A percentile compares a stretch with the other conserved stretches of the same genome.
These are phyloP conservation scores for Cygnus atratus DNA, from an alignment of 2,113 vertebrate species.

Conservation along the genomic window DNA sequence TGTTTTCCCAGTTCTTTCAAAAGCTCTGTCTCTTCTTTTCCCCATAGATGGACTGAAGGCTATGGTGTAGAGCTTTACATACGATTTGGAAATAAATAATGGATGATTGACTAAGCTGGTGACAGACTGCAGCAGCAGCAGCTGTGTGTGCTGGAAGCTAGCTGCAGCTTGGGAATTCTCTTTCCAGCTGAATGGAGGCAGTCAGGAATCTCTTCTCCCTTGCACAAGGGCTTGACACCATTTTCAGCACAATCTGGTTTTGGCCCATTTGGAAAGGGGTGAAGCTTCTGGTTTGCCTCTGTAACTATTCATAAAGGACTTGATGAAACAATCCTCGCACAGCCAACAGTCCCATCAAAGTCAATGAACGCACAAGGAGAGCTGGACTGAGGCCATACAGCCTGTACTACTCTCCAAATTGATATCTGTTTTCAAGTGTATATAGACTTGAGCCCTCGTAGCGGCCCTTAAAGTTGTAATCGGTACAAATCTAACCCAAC, in stretches of 20 bases:
- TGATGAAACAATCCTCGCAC: not conserved
- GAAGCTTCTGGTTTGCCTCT: not conserved
- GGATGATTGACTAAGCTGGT: slow-evolving; percentile 46
- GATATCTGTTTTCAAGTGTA: not conserved
- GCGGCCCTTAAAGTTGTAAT: not conserved
- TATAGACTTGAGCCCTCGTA: not conserved
- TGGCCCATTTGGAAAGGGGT: not conserved
- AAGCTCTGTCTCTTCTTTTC: slow-evolving; percentile 6
- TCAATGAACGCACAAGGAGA: not conserved
- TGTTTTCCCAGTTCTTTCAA: not conserved
- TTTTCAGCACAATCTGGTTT: not conserved
- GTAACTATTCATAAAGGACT: not conserved
- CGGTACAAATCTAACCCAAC: not conserved
- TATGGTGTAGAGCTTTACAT: slow-evolving; percentile 3
- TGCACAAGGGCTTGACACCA: not conserved
- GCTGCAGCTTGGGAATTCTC: slow-evolving; percentile 7
- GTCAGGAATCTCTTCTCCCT: not conserved
- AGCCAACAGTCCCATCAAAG: not conserved
- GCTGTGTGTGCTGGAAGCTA: slow-evolving; percentile 7
- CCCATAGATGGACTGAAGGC: not conserved
- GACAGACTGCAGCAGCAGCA: slow-evolving; percentile 45
- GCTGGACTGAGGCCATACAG: not conserved
- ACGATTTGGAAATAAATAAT: slow-evolving; percentile 61
- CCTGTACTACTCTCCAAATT: not conserved
- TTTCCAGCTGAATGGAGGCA: not conserved